Percentiles rank a stretch among this genome's conserved stretches.
Evolutionary conservation across 2,113 vertebrate species (phyloP).

Genomic region (Nasalis larvatus): DNA sequence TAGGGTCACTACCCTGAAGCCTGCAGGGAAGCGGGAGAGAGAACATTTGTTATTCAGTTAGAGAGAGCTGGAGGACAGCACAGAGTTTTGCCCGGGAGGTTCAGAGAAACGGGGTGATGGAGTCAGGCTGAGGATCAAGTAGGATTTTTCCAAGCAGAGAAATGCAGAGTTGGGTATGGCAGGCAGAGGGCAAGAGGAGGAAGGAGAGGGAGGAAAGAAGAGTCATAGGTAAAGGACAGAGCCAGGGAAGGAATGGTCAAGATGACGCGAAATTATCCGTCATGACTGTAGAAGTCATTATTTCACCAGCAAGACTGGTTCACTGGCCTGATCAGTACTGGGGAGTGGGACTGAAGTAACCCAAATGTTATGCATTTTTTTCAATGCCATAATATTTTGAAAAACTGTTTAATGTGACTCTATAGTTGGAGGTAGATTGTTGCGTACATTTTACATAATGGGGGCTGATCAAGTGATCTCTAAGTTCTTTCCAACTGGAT

Average conservation of each 20-base stretch:
- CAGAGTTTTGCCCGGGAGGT: not conserved
- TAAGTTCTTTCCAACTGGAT: not conserved
- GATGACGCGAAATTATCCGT: too few species aligned
- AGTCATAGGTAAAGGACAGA: slow-evolving; percentile 12
- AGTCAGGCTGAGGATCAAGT: not conserved
- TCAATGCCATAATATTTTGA: too few species aligned
- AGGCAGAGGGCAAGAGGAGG: not conserved
- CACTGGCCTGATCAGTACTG: not conserved
- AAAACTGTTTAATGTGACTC: not conserved
- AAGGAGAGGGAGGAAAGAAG: not conserved
- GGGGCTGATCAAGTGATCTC: not conserved
- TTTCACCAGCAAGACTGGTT: not conserved
- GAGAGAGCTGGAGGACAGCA: not conserved
- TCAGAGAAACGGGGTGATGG: not conserved
- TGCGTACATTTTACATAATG: fast-evolving
- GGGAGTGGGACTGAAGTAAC: not conserved
- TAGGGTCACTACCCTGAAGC: not conserved
- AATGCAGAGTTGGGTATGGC: not conserved
- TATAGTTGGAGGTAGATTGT: not conserved
- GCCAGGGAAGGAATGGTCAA: not conserved
- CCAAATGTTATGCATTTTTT: fast-evolving
- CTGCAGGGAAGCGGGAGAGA: not conserved
- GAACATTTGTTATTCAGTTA: fast-evolving
- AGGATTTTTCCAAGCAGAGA: not conserved
- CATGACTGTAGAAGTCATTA: not conserved